These are phyloP conservation scores for Pao palembangensis DNA, from an alignment of 2,113 vertebrate species.

Conservation along the genomic window DNA sequence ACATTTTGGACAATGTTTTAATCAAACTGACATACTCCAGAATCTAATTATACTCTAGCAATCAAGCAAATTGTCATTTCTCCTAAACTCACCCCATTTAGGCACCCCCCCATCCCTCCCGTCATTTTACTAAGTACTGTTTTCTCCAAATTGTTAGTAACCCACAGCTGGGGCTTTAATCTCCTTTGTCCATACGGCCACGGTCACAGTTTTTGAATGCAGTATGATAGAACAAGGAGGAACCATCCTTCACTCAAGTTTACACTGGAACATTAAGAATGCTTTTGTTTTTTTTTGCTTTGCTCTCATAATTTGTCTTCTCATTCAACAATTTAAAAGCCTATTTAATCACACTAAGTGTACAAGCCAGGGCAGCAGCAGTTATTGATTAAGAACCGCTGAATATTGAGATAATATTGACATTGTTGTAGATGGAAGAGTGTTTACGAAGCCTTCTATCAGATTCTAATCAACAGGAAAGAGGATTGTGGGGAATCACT, in stretches of 20 bases:
- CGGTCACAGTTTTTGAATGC: not conserved
- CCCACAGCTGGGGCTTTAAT: not conserved
- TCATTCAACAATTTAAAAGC: no score
- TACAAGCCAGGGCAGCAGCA: not conserved
- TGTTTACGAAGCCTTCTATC: no score
- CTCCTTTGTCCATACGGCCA: not conserved
- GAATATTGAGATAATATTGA: no score
- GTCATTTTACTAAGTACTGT: not conserved
- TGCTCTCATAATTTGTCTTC: not conserved
- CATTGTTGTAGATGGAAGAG: no score
- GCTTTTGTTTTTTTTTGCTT: no score
- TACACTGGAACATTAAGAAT: not conserved
- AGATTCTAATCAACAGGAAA: conserved; percentile 53
- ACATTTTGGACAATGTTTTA: conserved; percentile 5
- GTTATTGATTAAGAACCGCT: not conserved
- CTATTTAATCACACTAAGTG: not conserved
- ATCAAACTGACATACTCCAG: not conserved
- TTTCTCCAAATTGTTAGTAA: not conserved
- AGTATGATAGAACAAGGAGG: not conserved
- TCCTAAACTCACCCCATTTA: not conserved
- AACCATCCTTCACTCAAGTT: not conserved
- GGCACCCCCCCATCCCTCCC: not conserved
- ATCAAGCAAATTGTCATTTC: conserved; percentile 20
- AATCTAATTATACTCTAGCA: conserved; percentile 1
- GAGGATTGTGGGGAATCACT: conserved; percentile 51